Evolutionary conservation across 2,888 invertebrate genomes (phyloP).

Genomic region (Ichneumoninae sp.): DNA sequence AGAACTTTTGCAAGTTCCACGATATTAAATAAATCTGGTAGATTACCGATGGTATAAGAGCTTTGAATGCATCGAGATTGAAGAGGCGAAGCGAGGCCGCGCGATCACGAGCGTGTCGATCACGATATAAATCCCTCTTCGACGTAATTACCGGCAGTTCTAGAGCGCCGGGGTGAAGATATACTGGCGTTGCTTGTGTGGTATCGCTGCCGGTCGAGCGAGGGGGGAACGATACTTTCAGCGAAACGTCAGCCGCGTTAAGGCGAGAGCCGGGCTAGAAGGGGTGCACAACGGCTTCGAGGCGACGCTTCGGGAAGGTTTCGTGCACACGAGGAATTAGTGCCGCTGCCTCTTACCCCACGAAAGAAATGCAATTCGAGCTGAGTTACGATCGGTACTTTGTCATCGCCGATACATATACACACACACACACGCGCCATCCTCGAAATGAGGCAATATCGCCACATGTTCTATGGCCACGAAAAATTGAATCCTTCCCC

Average conservation of each 20-base stretch:
- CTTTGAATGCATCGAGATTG: neutral
- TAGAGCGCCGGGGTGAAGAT: slow-evolving; percentile 3
- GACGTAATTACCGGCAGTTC: slow-evolving; percentile 62
- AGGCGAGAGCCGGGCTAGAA: slow-evolving; percentile 22
- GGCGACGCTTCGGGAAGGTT: slow-evolving; percentile 41
- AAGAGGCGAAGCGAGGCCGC: slow-evolving; percentile 28
- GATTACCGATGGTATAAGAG: neutral
- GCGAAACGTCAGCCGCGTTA: slow-evolving; percentile 56
- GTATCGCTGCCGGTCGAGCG: slow-evolving; percentile 33
- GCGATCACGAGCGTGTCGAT: slow-evolving; percentile 64
- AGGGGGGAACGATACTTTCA: slow-evolving; percentile 60
- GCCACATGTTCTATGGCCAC: slow-evolving; percentile 65
- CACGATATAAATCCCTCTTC: slow-evolving; percentile 68
- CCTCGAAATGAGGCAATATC: slow-evolving; percentile 70
- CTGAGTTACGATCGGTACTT: slow-evolving; percentile 75
- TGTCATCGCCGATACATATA: slow-evolving; percentile 70
- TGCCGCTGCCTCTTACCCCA: slow-evolving; percentile 62
- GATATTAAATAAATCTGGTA: slow-evolving; percentile 19
- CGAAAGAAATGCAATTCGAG: slow-evolving; percentile 75
- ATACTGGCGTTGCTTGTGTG: slow-evolving; percentile 34
- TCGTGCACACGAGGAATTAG: slow-evolving; percentile 68
- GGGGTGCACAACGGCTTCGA: slow-evolving; percentile 37
- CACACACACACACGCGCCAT: slow-evolving; percentile 10
- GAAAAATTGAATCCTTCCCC: slow-evolving; percentile 72
- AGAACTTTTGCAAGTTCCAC: neutral